Conservation (phyloP, 2,888 invertebrate genomes). For the Epirrhoe alternata region DNA sequence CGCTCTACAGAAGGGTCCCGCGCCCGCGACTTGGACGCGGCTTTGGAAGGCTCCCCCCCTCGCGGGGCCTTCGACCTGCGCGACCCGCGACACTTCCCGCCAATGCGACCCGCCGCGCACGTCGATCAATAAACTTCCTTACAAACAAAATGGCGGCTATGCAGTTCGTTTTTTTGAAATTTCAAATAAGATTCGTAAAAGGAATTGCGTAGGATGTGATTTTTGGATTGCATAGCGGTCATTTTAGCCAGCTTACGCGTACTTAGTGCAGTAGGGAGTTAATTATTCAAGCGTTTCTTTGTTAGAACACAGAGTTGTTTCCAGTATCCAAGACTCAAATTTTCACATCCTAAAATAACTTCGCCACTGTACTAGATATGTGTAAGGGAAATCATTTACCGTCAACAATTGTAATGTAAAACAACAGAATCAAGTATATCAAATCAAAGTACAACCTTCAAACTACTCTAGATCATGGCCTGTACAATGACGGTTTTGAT, state of each 20-base stretch:
- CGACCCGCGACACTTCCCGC: constrained; percentile 94
- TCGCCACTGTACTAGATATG: background rate
- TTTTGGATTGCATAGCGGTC: background rate
- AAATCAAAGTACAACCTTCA: background rate
- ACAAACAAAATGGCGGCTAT: background rate
- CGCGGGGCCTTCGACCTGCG: constrained; percentile 90
- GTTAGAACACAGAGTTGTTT: background rate
- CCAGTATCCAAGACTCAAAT: background rate
- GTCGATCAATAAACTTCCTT: constrained; percentile 21
- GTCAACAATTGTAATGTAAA: background rate
- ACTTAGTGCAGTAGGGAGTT: background rate
- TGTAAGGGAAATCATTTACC: background rate
- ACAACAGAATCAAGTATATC: background rate
- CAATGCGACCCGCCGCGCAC: constrained; percentile 76
- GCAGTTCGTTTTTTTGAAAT: background rate
- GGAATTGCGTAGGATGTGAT: background rate
- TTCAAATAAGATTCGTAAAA: no score
- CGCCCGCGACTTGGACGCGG: constrained; percentile 89
- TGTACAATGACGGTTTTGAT: background rate
- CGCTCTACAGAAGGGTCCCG: constrained; percentile 88
- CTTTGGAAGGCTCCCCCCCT: constrained; percentile 87
- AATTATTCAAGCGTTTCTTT: background rate
- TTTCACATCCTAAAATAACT: background rate
- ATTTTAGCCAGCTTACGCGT: background rate
- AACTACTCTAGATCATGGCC: background rate